These are phyloP conservation scores for Salpingus planirostris DNA, from an alignment of 2,888 invertebrate genomes.

Conservation along the genomic window DNA sequence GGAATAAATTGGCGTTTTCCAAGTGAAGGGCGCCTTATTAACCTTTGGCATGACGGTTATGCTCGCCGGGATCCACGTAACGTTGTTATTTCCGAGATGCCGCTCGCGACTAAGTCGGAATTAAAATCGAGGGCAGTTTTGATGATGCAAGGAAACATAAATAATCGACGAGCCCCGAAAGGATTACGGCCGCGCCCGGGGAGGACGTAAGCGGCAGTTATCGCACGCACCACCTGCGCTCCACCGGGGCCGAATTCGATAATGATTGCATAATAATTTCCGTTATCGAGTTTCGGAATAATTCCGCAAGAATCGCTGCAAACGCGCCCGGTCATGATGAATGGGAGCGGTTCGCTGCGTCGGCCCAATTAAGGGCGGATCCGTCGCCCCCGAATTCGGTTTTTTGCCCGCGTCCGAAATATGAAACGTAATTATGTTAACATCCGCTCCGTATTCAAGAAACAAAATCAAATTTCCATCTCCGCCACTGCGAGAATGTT, in stretches of 20 bases:
- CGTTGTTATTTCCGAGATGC: too few relatives aligned
- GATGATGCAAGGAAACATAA: not conserved
- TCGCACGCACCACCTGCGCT: not conserved
- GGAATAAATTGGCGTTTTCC: slow-evolving; percentile 1
- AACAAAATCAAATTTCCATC: slow-evolving; percentile 12
- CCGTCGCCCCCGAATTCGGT: too few relatives aligned
- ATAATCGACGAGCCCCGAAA: not conserved
- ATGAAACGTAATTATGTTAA: slow-evolving; percentile 8
- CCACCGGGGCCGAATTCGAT: too few relatives aligned
- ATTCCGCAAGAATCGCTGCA: too few relatives aligned
- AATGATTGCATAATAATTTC: too few relatives aligned
- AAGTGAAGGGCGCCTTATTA: not conserved
- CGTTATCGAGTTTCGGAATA: too few relatives aligned
- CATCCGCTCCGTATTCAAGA: slow-evolving; percentile 6
- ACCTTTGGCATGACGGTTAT: too few relatives aligned
- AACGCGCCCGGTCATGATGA: too few relatives aligned
- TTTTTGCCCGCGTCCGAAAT: not conserved
- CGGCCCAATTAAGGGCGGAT: too few relatives aligned
- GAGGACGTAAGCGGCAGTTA: not conserved
- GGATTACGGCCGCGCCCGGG: not conserved
- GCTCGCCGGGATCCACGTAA: too few relatives aligned
- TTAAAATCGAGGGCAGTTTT: not conserved
- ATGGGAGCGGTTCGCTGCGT: too few relatives aligned
- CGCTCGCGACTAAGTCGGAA: too few relatives aligned
- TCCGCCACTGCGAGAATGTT: slow-evolving; percentile 6